These are phyloP conservation scores for Hedychridium roseum DNA, from an alignment of 2,888 invertebrate species.

Conservation along the genomic window DNA sequence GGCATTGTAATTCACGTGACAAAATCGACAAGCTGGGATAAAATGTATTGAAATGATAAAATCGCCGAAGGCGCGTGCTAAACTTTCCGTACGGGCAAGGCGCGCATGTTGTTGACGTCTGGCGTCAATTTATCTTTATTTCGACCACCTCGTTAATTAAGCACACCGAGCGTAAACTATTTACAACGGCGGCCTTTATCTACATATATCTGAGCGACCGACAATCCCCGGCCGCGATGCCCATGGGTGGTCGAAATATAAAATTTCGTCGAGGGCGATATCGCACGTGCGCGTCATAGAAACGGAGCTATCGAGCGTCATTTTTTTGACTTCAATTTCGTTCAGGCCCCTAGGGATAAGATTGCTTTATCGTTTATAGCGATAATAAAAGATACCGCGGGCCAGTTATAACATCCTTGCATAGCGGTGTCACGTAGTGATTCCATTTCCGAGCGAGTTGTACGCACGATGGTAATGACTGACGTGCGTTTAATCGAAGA, in stretches of 20 bases:
- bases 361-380: conserved; percentile 37
- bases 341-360: conserved; percentile 2
- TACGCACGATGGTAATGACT: neutral
- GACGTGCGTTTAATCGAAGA: conserved; percentile 1
- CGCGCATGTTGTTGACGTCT: too few species aligned
- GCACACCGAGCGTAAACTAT: too few species aligned
- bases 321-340: conserved; percentile 7
- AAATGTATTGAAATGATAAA: too few species aligned
- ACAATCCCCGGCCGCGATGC: too few species aligned
- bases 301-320: neutral
- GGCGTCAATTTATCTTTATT: too few species aligned
- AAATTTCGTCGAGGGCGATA: conserved; percentile 11
- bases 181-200: too few species aligned
- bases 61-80: too few species aligned
- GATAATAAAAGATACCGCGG: conserved; percentile 35
- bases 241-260: conserved; percentile 13
- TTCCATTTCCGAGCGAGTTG: conserved; percentile 9
- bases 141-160: too few species aligned
- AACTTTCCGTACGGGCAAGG: too few species aligned
- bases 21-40: too few species aligned
- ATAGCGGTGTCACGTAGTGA: conserved; percentile 22
- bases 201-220: too few species aligned
- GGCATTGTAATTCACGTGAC: too few species aligned
- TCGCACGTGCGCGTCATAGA: neutral
- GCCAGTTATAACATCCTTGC: conserved; percentile 21